phyloP scores from a whole-genome alignment of 2,113 vertebrate genomes.

The Nicator chloris region DNA sequence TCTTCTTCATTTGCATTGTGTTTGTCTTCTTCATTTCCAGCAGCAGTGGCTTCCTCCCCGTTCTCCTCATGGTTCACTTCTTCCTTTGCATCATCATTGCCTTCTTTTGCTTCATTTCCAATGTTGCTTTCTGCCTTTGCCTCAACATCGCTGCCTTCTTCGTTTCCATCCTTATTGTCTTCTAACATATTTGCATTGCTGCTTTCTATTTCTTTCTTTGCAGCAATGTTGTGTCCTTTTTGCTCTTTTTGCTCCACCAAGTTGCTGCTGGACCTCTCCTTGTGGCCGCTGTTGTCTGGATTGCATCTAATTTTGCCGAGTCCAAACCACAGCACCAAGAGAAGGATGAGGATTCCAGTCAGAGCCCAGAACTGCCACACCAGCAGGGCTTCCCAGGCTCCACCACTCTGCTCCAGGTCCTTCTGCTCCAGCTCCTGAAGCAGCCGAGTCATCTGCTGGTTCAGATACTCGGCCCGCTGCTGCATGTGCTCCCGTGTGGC shows the following conservation, averaged over 20 bases:
- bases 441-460: not conserved
- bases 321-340: not conserved
- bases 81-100: too few species aligned
- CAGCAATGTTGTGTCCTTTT: too few species aligned
- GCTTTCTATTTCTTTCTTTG: not conserved
- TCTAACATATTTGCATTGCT: not conserved
- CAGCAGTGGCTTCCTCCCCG: not conserved
- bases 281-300: not conserved
- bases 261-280: not conserved
- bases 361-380: not conserved
- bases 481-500: fast-evolving
- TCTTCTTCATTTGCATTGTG: not conserved
- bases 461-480: not conserved
- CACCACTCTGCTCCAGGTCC: not conserved
- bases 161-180: not conserved
- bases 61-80: not conserved
- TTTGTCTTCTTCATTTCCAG: not conserved
- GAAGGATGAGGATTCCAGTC: not conserved
- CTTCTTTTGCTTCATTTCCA: too few species aligned
- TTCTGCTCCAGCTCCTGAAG: not conserved
- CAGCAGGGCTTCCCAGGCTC: not conserved
- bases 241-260: not conserved
- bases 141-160: not conserved
- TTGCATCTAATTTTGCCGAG: not conserved
- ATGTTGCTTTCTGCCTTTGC: not conserved